Conservation (phyloP, 1,140 invertebrate genomes). For the Neocloeon triangulifer region DNA sequence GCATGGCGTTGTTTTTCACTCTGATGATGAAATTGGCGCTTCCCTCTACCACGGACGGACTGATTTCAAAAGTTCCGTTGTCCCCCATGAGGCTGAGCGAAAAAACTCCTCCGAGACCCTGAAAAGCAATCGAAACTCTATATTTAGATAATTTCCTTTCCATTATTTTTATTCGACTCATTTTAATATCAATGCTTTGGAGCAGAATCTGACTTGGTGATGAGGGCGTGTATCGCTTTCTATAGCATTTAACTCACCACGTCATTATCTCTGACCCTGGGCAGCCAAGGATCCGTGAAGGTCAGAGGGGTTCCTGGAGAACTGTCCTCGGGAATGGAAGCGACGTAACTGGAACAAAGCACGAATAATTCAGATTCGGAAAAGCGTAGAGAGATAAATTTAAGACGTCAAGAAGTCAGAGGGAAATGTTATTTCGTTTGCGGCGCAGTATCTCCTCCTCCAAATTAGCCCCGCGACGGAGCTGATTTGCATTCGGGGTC, state of each 20-base stretch:
- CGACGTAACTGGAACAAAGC: conserved; percentile 33
- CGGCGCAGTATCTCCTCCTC: no score
- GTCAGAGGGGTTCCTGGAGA: conserved; percentile 48
- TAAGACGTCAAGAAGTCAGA: no score
- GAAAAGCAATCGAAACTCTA: conserved; percentile 7
- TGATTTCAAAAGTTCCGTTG: conserved; percentile 69
- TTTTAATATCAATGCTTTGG: no score
- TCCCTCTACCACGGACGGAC: conserved; percentile 66
- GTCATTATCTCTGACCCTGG: conserved; percentile 49
- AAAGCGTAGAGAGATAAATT: conserved; percentile 4
- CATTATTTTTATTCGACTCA: no score
- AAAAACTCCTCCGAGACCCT: conserved; percentile 63
- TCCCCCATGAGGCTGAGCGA: conserved; percentile 52
- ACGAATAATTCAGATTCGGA: no score
- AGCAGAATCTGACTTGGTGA: no score
- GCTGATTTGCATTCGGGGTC: no score
- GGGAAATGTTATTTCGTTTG: no score
- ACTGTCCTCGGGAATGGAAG: conserved; percentile 58
- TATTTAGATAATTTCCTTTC: conserved; percentile 1
- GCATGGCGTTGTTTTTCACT: conserved; percentile 52
- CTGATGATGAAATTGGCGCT: conserved; percentile 55
- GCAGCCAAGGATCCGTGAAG: conserved; percentile 42
- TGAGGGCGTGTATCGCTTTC: no score
- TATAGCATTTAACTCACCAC: conserved; percentile 16
- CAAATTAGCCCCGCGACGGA: no score